Evolutionary conservation across 2,113 vertebrate species (phyloP).

Genomic region (Lasiurus cinereus): DNA sequence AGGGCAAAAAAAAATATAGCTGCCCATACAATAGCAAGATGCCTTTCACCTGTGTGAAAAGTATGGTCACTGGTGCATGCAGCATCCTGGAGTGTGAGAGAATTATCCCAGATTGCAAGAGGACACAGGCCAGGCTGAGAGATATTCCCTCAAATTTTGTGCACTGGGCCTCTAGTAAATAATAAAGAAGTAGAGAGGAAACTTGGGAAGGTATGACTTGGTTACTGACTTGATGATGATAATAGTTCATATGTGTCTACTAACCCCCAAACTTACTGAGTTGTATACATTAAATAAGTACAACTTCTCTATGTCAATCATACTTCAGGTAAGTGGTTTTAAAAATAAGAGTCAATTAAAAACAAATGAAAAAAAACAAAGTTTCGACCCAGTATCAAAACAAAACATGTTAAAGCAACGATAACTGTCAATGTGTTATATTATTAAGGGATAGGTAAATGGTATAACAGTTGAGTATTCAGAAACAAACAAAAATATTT

Average conservation of each 20-base stretch:
- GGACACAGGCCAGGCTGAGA: no score
- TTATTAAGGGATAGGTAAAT: no score
- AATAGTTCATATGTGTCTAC: not conserved
- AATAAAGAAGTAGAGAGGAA: not conserved
- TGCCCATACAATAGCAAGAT: no score
- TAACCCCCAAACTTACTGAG: not conserved
- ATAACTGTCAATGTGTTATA: no score
- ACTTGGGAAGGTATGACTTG: not conserved
- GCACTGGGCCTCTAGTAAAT: not conserved
- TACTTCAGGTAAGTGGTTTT: not conserved
- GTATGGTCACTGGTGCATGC: no score
- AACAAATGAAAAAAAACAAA: not conserved
- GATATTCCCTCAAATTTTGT: no score
- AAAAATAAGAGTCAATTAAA: conserved; percentile 2
- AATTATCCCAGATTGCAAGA: no score
- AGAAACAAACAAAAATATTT: not conserved
- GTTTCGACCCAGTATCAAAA: no score
- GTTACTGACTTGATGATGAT: not conserved
- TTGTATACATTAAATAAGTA: not conserved
- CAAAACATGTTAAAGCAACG: no score
- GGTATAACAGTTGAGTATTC: not conserved
- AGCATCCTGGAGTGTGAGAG: no score
- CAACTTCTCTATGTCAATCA: not conserved
- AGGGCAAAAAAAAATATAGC: no score
- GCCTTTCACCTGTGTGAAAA: no score